phyloP scores from a whole-genome alignment of 2,888 invertebrate genomes.

The Pollenia labialis region DNA sequence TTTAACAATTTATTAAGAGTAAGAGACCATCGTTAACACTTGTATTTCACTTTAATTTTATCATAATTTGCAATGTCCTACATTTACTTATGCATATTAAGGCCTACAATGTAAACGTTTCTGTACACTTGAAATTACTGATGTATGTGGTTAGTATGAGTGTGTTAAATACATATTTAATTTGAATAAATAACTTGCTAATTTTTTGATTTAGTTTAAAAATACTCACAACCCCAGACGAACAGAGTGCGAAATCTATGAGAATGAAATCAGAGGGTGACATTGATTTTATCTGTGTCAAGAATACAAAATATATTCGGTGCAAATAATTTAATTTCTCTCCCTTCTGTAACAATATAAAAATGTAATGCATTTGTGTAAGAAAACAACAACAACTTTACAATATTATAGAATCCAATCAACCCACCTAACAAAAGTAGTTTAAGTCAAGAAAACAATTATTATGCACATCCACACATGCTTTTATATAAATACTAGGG shows the following conservation, averaged over 20 bases:
- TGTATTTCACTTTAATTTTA: slow-evolving; percentile 39
- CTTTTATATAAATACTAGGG: no score
- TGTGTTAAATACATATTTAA: slow-evolving; percentile 44
- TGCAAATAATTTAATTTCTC: slow-evolving; percentile 61
- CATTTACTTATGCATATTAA: slow-evolving; percentile 32
- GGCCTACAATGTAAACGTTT: slow-evolving; percentile 24
- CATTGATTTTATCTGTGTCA: slow-evolving; percentile 49
- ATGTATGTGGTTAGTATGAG: slow-evolving; percentile 17
- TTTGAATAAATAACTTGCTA: slow-evolving; percentile 59
- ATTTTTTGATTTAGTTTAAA: slow-evolving; percentile 50
- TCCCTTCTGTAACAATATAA: slow-evolving; percentile 46
- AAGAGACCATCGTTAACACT: slow-evolving; percentile 13
- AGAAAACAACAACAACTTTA: slow-evolving; percentile 20
- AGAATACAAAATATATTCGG: slow-evolving; percentile 53
- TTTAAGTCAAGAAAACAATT: no score
- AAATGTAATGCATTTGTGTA: slow-evolving; percentile 44
- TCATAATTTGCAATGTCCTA: slow-evolving; percentile 34
- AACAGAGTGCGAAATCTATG: slow-evolving; percentile 6
- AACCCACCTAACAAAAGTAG: background rate
- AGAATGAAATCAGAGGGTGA: slow-evolving; percentile 42
- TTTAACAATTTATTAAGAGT: slow-evolving; percentile 24
- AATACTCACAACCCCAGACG: slow-evolving; percentile 9
- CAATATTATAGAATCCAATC: background rate
- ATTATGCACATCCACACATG: no score
- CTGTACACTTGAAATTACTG: background rate